Conservation (phyloP, 2,113 vertebrate genomes). For the Hydrochoerus hydrochaeris region DNA sequence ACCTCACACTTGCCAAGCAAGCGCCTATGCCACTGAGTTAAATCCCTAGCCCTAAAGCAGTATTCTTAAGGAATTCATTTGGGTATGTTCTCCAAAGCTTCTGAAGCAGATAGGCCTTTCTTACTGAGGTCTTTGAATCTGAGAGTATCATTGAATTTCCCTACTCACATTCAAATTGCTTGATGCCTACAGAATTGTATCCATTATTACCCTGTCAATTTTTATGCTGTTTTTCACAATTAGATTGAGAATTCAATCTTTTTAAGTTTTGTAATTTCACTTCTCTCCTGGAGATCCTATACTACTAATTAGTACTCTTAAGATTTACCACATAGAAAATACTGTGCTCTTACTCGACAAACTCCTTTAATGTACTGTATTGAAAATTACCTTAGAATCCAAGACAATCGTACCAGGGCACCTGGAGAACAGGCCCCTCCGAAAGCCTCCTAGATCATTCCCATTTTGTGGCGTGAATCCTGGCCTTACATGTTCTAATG, state of each 20-base stretch:
- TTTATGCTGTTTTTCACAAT: neutral
- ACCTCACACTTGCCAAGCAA: no score
- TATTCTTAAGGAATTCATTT: neutral
- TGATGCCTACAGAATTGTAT: neutral
- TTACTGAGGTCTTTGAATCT: neutral
- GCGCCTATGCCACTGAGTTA: no score
- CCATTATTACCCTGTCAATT: neutral
- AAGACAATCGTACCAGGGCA: constrained; percentile 41
- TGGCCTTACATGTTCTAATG: neutral
- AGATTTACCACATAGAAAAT: constrained; percentile 74
- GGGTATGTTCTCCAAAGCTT: neutral
- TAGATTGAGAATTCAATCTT: neutral
- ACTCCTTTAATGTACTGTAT: constrained; percentile 63
- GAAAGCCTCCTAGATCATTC: neutral
- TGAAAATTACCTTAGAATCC: constrained; percentile 79
- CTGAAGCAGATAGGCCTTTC: neutral
- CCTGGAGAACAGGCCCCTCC: neutral
- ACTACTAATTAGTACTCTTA: constrained; percentile 67
- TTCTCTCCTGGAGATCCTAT: constrained; percentile 28
- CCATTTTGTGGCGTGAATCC: neutral
- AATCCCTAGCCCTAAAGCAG: no score
- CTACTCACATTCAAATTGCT: neutral
- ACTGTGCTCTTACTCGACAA: constrained; percentile 70
- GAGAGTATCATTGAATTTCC: constrained; percentile 1
- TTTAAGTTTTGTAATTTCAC: constrained; percentile 38